phyloP scores from a whole-genome alignment of 1,140 invertebrate genomes.

The Elysia chlorotica region DNA sequence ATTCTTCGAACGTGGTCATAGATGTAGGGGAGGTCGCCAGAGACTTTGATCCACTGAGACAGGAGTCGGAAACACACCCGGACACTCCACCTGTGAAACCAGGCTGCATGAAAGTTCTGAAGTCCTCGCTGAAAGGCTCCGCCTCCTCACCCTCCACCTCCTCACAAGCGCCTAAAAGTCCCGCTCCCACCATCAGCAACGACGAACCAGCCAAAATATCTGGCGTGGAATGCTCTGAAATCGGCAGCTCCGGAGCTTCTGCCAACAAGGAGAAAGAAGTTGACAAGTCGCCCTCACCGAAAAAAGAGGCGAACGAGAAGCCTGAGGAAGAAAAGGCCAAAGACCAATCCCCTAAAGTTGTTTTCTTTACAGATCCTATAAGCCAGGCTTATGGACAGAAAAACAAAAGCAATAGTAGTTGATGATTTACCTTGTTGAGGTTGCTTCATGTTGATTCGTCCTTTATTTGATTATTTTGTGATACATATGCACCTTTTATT shows the following conservation, averaged over 20 bases:
- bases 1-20: not conserved
- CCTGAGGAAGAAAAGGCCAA: not conserved
- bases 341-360: slow-evolving; percentile 13
- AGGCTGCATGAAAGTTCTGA: not conserved
- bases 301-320: not conserved
- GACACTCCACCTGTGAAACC: slow-evolving; percentile 4
- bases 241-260: slow-evolving; percentile 1
- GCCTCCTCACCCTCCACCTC: not conserved
- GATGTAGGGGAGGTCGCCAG: not conserved
- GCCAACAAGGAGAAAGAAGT: not conserved
- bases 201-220: slow-evolving; percentile 10
- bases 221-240: slow-evolving; percentile 17
- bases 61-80: not conserved
- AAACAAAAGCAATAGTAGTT: not conserved
- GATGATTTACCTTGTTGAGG: not conserved
- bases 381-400: slow-evolving; percentile 5
- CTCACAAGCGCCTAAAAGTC: too few relatives aligned
- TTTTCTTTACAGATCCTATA: slow-evolving; percentile 18
- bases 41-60: not conserved
- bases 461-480: not conserved
- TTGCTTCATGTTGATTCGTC: not conserved
- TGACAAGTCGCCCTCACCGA: too few relatives aligned
- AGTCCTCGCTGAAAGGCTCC: slow-evolving; percentile 7
- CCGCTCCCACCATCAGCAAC: not conserved
- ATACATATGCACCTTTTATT: not conserved